Evolutionary conservation across 2,888 invertebrate genomes (phyloP), one percentile per base, ranked within the genome.

Genomic region (Parasteatoda lunata): DNA sequence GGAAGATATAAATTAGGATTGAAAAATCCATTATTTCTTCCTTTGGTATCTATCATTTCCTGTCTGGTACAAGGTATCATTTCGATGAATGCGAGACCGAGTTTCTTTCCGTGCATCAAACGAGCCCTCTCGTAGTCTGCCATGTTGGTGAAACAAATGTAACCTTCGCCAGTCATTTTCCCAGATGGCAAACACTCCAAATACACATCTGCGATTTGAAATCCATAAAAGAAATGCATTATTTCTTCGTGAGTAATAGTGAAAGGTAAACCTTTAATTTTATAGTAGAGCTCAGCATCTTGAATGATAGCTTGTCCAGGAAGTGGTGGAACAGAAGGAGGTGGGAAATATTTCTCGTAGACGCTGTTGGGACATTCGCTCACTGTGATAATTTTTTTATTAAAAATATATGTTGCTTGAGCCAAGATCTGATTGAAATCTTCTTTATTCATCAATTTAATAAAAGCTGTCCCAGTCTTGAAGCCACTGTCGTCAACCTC

Each of bases 201-300:
- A 94, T 95, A 88, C 94, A 96, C 87, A 94, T 94, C 90, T 94
- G 93, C 76, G 94, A 96, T 92, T 93, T 91, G 89, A 64, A 91
- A 95, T 4, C 90, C 90, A 4, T 95, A 94, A 91, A 97, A 96
- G 90, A 96, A 93, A 91, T 96, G 95, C 84, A 95, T 94, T n/a
- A 97, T 94, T 91, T 96, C 96, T 90, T 95, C 94, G 90, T 96
- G 96, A 90, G 95, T 95, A 75, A 95, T 94, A 90, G 94, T 94
- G 73, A 94, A 93, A 0, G 97, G 96, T 65, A 97, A 91, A 79
- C 96, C 96, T 77, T 95, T 93, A 3, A 97, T 78, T 49, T 48
- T 82, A 6, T 88, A 77, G 48, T 68, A 78, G 9, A 82, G 68
- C 66, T 80, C 75, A 4, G 9, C 45, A 65, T 64, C 59, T 30